These are phyloP conservation scores for Erithacus rubecula DNA, from an alignment of 2,797 vertebrate genomes.

Conservation along the genomic window DNA sequence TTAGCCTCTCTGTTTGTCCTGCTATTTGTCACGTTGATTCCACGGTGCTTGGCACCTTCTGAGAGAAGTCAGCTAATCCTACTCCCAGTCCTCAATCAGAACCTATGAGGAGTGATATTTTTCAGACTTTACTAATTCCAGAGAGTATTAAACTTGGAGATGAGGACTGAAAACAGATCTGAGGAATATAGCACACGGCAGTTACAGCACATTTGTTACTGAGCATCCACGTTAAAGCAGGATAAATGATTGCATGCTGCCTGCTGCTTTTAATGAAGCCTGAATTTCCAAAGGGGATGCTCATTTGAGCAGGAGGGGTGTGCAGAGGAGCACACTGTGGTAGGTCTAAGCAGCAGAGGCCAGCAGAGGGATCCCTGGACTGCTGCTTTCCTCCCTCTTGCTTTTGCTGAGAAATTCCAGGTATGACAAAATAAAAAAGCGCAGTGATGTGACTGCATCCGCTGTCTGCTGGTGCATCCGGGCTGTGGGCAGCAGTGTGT, in stretches of 20 bases:
- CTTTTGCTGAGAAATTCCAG: background rate
- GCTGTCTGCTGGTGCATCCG: background rate
- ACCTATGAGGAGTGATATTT: background rate
- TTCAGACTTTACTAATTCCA: background rate
- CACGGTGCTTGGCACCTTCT: fast-evolving
- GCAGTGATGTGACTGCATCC: background rate
- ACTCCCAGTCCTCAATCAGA: fast-evolving
- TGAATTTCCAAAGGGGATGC: background rate
- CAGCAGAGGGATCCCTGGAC: constrained; percentile 20
- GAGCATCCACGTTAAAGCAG: background rate
- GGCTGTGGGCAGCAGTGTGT: background rate
- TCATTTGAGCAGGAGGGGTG: background rate
- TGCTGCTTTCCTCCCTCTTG: background rate
- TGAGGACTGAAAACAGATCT: background rate
- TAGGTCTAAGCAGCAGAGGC: background rate
- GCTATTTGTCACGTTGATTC: fast-evolving
- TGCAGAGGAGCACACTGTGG: background rate
- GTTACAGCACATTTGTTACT: background rate
- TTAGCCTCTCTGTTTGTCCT: background rate
- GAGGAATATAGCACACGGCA: background rate
- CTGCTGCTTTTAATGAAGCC: background rate
- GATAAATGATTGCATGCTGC: background rate
- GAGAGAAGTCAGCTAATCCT: background rate
- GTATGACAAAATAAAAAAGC: background rate
- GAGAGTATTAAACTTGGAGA: background rate